Evolutionary conservation across 2,888 invertebrate genomes (phyloP).

Genomic region (Athrips mouffetella): DNA sequence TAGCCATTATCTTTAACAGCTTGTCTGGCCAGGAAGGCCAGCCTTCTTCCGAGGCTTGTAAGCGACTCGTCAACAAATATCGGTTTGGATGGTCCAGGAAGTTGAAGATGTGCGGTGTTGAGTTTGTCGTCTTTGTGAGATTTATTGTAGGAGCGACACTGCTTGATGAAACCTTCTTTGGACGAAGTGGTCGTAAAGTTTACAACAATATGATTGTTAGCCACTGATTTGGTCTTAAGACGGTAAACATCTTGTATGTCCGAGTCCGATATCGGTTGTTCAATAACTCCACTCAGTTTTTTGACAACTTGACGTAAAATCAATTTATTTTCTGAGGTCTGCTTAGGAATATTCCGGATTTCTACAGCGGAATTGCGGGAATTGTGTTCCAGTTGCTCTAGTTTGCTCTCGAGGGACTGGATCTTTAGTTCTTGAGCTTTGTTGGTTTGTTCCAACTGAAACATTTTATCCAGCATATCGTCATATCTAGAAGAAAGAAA

Average conservation of each 20-base stretch:
- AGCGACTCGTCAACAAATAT: conserved; percentile 14
- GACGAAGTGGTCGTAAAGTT: conserved; percentile 8
- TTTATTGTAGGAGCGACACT: conserved; percentile 9
- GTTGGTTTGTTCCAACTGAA: too few relatives aligned
- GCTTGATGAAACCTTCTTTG: conserved; percentile 14
- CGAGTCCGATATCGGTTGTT: neutral
- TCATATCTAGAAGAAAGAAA: too few relatives aligned
- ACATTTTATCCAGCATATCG: too few relatives aligned
- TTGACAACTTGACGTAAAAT: conserved; percentile 1
- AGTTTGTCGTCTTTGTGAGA: neutral
- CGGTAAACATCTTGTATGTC: conserved; percentile 14
- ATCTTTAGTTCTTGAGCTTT: too few relatives aligned
- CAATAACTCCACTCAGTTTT: conserved; percentile 1
- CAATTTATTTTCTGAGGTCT: conserved; percentile 7
- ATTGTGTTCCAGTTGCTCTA: too few relatives aligned
- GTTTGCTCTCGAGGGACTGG: too few relatives aligned
- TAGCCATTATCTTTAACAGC: neutral
- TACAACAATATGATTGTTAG: conserved; percentile 14
- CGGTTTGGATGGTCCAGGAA: conserved; percentile 11
- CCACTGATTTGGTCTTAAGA: conserved; percentile 5
- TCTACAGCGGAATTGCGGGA: too few relatives aligned
- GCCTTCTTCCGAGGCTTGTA: too few relatives aligned
- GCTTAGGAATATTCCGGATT: conserved; percentile 1
- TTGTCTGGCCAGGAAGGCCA: conserved; percentile 4
- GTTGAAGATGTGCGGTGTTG: neutral